A percentile compares a stretch with the other conserved stretches of the same genome.
Evolutionary conservation across 2,797 vertebrate species (phyloP).

Genomic region (Sphenopsis melanotis): DNA sequence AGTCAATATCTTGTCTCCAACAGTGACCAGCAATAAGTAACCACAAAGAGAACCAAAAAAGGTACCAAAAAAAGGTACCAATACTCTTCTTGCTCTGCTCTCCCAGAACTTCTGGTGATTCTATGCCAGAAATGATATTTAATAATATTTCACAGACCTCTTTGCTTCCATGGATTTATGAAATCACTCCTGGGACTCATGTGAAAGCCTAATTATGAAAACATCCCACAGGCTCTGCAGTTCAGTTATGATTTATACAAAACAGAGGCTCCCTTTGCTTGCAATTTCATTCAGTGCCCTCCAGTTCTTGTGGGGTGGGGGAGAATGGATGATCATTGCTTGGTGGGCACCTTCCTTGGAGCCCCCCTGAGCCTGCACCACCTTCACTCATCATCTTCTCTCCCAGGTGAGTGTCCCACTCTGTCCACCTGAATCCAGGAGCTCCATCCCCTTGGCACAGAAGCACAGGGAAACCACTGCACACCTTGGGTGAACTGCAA

Average conservation of each 20-base stretch:
- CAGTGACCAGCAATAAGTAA: not conserved
- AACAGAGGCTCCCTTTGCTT: not conserved
- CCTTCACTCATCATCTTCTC: not conserved
- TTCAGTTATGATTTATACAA: not conserved
- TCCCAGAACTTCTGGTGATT: not conserved
- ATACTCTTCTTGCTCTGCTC: not conserved
- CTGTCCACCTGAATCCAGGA: not conserved
- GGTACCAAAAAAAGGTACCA: not conserved
- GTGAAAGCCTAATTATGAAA: not conserved
- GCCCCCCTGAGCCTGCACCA: not conserved
- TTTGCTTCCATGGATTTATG: not conserved
- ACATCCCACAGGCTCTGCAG: fast-evolving
- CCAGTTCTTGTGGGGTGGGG: fast-evolving
- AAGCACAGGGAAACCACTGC: not conserved
- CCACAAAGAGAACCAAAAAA: not conserved
- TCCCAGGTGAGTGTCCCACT: not conserved
- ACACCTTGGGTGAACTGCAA: fast-evolving
- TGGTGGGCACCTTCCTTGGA: not conserved
- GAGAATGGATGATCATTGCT: fast-evolving
- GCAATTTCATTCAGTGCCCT: not conserved
- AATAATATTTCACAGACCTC: not conserved
- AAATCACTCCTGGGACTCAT: not conserved
- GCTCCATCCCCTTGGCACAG: not conserved
- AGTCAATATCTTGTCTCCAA: not conserved
- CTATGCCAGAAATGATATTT: not conserved